phyloP scores from a whole-genome alignment of 2,888 invertebrate species.

The Myathropa florea region DNA sequence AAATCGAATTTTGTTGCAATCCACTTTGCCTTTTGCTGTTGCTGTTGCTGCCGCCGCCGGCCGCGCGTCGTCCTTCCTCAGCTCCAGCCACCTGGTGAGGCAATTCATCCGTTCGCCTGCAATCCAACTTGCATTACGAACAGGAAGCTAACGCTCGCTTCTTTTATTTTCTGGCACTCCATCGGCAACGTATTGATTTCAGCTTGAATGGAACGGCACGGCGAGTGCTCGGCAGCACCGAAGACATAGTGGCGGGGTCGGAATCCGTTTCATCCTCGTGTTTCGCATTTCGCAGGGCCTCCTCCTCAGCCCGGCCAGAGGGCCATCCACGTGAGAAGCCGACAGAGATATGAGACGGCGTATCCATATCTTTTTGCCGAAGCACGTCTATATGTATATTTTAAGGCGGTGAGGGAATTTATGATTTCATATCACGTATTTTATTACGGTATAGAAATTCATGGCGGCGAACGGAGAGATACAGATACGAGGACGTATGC shows the following conservation, averaged over 20 bases:
- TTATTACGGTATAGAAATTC: constrained; percentile 70
- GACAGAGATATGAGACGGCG: constrained; percentile 31
- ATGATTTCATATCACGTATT: constrained; percentile 70
- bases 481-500: constrained; percentile 20
- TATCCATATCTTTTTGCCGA: constrained; percentile 24
- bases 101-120: constrained; percentile 38
- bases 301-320: background rate
- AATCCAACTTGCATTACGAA: constrained; percentile 18
- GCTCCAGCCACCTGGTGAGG: background rate
- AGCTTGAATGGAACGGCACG: background rate
- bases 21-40: background rate
- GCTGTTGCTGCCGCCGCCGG: background rate
- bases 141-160: background rate
- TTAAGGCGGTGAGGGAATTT: constrained; percentile 43
- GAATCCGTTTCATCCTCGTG: background rate
- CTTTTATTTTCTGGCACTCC: constrained; percentile 2
- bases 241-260: constrained; percentile 12
- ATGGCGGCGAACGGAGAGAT: constrained; percentile 50
- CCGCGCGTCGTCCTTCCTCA: background rate
- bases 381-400: constrained; percentile 4
- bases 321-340: constrained; percentile 7
- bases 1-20: constrained; percentile 45
- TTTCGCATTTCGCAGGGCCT: constrained; percentile 16
- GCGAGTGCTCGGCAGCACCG: constrained; percentile 1
- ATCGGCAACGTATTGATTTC: constrained; percentile 37